A percentile compares a stretch with the other conserved stretches of the same genome.
Evolutionary conservation across 2,888 invertebrate genomes (phyloP).

Genomic region (Elmis aenea): DNA sequence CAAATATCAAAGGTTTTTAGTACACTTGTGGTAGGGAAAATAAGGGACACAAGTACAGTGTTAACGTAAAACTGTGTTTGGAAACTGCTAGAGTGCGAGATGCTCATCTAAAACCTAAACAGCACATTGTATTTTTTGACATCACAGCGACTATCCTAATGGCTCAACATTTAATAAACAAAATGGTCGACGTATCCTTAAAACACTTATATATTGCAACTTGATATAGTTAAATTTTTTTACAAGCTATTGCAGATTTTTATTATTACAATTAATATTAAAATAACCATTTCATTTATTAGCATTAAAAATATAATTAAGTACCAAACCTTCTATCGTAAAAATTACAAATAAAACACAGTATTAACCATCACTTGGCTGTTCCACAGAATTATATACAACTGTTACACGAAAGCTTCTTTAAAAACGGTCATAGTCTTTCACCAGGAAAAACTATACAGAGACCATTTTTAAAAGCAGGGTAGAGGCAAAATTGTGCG

Average conservation of each 20-base stretch:
- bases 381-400: constrained; percentile 18
- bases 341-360: constrained; percentile 17
- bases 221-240: constrained; percentile 11
- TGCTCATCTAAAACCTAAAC: constrained; percentile 27
- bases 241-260: constrained; percentile 1
- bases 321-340: constrained; percentile 18
- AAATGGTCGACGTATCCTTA: constrained; percentile 22
- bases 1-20: too few species aligned
- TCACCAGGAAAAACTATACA: too few species aligned
- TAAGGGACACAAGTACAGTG: too few species aligned
- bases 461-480: too few species aligned
- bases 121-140: constrained; percentile 33
- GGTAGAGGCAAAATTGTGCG: too few species aligned
- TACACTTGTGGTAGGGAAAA: too few species aligned
- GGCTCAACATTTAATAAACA: constrained; percentile 32
- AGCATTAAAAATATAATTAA: too few species aligned
- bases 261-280: too few species aligned
- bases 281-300: too few species aligned
- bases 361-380: constrained; percentile 15
- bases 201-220: constrained; percentile 21
- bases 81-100: constrained; percentile 16
- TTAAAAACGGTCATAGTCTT: too few species aligned
- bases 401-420: too few species aligned
- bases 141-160: constrained; percentile 43
- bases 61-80: constrained; percentile 11